These are phyloP conservation scores for Ceratina japonica DNA, from an alignment of 1,140 invertebrate species.

Conservation along the genomic window DNA sequence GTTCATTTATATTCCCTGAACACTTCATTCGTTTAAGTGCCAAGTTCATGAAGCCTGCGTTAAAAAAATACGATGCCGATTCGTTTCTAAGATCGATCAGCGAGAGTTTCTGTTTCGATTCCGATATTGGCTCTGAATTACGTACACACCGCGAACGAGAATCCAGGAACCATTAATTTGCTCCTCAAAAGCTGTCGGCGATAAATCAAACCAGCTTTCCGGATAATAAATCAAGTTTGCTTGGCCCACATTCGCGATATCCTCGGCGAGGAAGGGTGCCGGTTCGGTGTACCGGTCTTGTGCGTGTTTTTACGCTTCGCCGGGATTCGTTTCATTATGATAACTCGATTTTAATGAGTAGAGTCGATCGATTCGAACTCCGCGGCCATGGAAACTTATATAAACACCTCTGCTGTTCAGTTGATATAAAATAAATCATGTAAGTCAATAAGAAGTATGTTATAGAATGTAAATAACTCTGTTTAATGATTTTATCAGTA, in stretches of 20 bases:
- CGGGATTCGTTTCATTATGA: background rate
- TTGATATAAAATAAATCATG: too few relatives aligned
- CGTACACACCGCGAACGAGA: constrained; percentile 1
- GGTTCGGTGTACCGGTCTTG: background rate
- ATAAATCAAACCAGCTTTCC: constrained; percentile 8
- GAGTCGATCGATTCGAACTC: too few relatives aligned
- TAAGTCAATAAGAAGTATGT: too few relatives aligned
- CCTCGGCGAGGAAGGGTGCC: background rate
- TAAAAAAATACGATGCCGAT: too few relatives aligned
- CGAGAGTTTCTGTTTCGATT: background rate
- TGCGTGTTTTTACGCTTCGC: background rate
- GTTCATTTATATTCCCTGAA: too few relatives aligned
- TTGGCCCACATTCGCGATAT: constrained; percentile 4
- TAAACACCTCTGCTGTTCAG: too few relatives aligned
- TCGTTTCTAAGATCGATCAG: too few relatives aligned
- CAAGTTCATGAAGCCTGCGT: too few relatives aligned
- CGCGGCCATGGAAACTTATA: too few relatives aligned
- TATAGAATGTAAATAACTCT: too few relatives aligned
- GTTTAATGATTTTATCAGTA: too few relatives aligned
- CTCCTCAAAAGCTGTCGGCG: constrained; percentile 21
- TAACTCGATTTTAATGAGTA: background rate
- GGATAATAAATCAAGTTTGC: constrained; percentile 35
- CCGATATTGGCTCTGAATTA: constrained; percentile 2
- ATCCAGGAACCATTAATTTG: constrained; percentile 21
- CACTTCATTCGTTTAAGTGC: too few relatives aligned